Evolutionary conservation across 2,113 vertebrate species (phyloP).

Genomic region (Connochaetes taurinus): DNA sequence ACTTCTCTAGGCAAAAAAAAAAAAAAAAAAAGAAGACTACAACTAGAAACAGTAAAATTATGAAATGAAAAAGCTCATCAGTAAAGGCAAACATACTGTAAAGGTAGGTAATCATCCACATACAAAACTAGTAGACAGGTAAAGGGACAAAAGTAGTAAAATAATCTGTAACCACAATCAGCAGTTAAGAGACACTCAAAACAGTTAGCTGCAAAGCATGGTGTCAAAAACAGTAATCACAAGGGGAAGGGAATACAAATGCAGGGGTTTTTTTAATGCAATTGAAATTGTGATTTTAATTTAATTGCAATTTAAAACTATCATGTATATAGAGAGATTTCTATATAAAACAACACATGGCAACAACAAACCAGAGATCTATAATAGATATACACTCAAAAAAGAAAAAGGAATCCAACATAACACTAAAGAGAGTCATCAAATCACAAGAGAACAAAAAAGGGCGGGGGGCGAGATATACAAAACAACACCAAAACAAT

Average conservation of each 20-base stretch:
- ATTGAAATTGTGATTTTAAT: not conserved
- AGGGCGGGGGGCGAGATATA: rapidly evolving
- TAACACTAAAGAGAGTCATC: not conserved
- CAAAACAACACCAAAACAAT: not conserved
- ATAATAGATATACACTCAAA: not conserved
- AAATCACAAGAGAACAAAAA: not conserved
- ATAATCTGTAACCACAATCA: not conserved
- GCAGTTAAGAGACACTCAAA: not conserved
- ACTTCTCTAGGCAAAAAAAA: not conserved
- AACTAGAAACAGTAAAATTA: not conserved
- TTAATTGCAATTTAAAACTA: not conserved
- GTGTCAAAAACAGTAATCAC: not conserved
- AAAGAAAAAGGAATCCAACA: not conserved
- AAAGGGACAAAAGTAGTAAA: not conserved
- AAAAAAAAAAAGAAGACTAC: not conserved
- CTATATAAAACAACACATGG: not conserved
- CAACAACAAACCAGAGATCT: not conserved
- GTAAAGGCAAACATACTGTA: not conserved
- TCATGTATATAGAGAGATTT: not conserved
- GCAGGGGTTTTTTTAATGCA: not conserved
- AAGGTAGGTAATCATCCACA: not conserved
- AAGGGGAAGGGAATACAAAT: not conserved
- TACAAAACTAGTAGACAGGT: not conserved
- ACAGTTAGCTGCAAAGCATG: not conserved
- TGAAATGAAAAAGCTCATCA: not conserved